Base-by-base conservation (phyloP, 2,888 invertebrate genomes). In the Matsumyia berberina region DNA sequence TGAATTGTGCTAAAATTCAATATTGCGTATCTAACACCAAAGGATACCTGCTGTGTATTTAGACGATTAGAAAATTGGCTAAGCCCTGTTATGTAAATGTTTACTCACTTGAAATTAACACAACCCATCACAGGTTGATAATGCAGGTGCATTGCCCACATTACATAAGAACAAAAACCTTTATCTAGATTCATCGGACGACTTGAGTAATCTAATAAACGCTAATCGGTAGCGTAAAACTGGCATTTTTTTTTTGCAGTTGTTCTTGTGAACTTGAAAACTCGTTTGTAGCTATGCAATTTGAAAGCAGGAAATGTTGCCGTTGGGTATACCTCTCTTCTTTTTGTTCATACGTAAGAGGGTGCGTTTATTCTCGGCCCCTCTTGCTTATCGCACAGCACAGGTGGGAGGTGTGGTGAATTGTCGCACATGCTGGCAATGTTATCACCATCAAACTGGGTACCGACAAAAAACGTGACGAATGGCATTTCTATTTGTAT, bases 241-340 rank as follows among this genome's bases (percentile, higher is more conserved):
- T 24, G 39, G 17, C 37, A 33, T 9, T 55, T 70, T 55, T 44
- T 53, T 66, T 69, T 12, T 69, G 29, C 49, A 37, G 9, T 67
- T 35, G 7, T 33, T 35, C 12, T 35, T 70, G n/a, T 66, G 74
- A 74, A 64, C 74, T 74, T 66, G 44, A 66, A 55, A 64, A 55
- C 73, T 35, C 12, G 73, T 53, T 73, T 31, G 39, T 39, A 72
- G 39, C 60, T 60, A 24, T 24, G 24, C 24, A 60, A 29, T 42
- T 55, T 35, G 24, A 55, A 55, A 74, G 51, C 74, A 74, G 74
- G 74, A 74, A 74, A 74, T 66, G 46, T 44, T 55, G 39, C 9
- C 17, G n/a, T 12, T 6, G 42, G 3, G 12, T 42, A n/a, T 42
- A 29, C 51, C 15, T 46, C 19, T 11, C 51, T 15, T 29, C 12